A percentile compares a stretch with the other conserved stretches of the same genome.
phyloP scores from a whole-genome alignment of 2,888 invertebrate genomes.

The Folsomia manolachei region DNA sequence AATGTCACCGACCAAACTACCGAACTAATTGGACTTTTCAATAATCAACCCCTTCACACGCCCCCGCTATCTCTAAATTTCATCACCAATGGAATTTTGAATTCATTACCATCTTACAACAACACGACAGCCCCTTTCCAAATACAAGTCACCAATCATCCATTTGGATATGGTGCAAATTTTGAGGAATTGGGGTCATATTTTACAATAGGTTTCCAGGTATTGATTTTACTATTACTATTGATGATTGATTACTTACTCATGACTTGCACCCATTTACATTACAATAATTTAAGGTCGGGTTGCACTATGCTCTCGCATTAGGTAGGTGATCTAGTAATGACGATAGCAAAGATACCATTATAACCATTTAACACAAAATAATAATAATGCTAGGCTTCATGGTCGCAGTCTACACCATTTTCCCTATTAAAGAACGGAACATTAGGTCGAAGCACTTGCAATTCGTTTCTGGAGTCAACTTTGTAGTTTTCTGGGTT shows the following conservation, averaged over 20 bases:
- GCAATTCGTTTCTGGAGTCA: slow-evolving; percentile 70
- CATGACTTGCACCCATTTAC: too few relatives aligned
- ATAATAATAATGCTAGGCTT: too few relatives aligned
- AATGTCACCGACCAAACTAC: slow-evolving; percentile 20
- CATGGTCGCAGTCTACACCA: slow-evolving; percentile 58
- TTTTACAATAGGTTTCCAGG: slow-evolving; percentile 46
- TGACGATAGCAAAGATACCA: too few relatives aligned
- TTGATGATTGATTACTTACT: neutral
- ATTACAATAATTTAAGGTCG: too few relatives aligned
- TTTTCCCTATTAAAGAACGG: slow-evolving; percentile 65
- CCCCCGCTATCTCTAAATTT: slow-evolving; percentile 66
- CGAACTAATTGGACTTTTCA: slow-evolving; percentile 61
- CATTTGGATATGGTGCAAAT: slow-evolving; percentile 64
- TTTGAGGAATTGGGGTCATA: slow-evolving; percentile 40
- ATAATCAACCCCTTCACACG: slow-evolving; percentile 75
- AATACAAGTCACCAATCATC: slow-evolving; percentile 63
- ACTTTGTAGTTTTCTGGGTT: slow-evolving; percentile 67
- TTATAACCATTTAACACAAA: too few relatives aligned
- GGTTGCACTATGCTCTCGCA: slow-evolving; percentile 66
- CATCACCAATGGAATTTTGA: slow-evolving; percentile 65
- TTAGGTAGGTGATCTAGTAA: too few relatives aligned
- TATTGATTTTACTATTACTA: slow-evolving; percentile 17
- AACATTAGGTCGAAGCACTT: slow-evolving; percentile 66
- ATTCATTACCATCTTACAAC: neutral
- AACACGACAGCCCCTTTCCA: slow-evolving; percentile 54